Evolutionary conservation across 2,113 vertebrate species (phyloP).

Genomic region (Baryphthengus martii): DNA sequence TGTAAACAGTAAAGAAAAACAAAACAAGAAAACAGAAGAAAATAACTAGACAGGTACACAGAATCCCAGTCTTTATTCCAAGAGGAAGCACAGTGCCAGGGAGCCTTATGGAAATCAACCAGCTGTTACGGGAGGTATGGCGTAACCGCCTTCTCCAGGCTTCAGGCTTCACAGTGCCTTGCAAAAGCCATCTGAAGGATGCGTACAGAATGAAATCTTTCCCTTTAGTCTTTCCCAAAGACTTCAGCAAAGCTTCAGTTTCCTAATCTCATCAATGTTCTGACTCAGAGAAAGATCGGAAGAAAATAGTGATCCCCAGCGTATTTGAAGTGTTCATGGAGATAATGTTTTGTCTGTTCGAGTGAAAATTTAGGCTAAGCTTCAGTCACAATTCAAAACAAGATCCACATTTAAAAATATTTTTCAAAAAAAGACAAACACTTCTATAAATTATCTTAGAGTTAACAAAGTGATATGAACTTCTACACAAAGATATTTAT

Average conservation of each 20-base stretch:
- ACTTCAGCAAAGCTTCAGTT: not conserved
- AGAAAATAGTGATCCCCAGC: not conserved
- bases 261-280: not conserved
- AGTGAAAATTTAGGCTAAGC: not conserved
- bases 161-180: not conserved
- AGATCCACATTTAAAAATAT: not conserved
- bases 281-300: not conserved
- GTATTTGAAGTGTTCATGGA: not conserved
- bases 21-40: not conserved
- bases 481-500: not conserved
- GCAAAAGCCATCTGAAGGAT: not conserved
- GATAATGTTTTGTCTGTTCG: not conserved
- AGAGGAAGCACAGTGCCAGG: not conserved
- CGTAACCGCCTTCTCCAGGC: not conserved
- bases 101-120: not conserved
- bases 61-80: not conserved
- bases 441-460: not conserved
- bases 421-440: not conserved
- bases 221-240: not conserved
- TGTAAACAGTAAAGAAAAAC: not conserved
- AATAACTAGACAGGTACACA: not conserved
- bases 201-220: not conserved
- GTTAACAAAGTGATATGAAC: not conserved
- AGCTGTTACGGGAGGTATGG: not conserved
- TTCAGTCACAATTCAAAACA: not conserved